Conservation (phyloP, 2,888 invertebrate species). For the Trilocha varians region DNA sequence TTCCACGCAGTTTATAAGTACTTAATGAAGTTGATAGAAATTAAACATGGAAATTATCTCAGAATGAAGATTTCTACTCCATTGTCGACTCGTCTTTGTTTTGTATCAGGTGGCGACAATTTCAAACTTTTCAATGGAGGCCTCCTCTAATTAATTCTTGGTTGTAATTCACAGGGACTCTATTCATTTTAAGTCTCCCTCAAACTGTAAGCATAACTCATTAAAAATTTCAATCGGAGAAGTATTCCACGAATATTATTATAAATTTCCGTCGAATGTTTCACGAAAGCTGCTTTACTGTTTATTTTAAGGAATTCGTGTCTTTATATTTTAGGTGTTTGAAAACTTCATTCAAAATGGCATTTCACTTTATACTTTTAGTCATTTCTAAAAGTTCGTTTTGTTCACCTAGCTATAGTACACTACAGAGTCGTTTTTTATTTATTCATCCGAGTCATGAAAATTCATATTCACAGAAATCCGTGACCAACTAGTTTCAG, state of each 20-base stretch:
- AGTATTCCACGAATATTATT: conserved; percentile 29
- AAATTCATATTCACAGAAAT: neutral
- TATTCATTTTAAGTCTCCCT: conserved; percentile 29
- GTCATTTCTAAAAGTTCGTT: neutral
- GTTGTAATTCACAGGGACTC: conserved; percentile 29
- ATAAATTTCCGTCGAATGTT: conserved; percentile 23
- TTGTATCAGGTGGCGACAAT: conserved; percentile 43
- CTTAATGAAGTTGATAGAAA: conserved; percentile 29
- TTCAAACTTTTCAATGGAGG: conserved; percentile 40
- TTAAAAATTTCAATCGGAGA: conserved; percentile 36
- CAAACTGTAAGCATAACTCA: conserved; percentile 29
- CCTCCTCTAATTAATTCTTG: conserved; percentile 47
- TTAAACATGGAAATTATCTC: conserved; percentile 27
- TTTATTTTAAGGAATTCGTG: conserved; percentile 23
- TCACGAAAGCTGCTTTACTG: conserved; percentile 13
- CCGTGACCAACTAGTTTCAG: neutral
- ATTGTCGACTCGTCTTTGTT: conserved; percentile 30
- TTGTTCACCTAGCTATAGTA: neutral
- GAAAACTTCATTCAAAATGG: too few species aligned
- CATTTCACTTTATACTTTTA: neutral
- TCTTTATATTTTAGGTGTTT: too few species aligned
- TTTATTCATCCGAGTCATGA: neutral
- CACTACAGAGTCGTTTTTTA: neutral
- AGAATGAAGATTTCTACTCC: conserved; percentile 28
- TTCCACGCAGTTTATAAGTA: conserved; percentile 14